Conservation (phyloP, 1,140 invertebrate species). For the Drosophila pachea region DNA sequence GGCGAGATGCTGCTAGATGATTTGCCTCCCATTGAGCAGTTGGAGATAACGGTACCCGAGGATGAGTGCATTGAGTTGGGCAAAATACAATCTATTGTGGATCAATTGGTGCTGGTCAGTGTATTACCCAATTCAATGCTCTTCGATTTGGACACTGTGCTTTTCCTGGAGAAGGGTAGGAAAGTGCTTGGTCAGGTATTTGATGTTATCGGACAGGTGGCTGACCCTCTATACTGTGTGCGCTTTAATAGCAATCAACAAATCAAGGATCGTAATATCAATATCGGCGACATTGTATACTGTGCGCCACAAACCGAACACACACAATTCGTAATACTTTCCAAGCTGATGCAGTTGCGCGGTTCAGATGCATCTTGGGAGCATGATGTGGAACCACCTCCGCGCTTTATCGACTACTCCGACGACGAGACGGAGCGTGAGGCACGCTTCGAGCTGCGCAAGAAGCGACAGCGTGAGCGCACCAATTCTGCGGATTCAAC, state of each 20-base stretch:
- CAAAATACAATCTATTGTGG: constrained; percentile 85
- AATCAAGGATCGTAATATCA: constrained; percentile 83
- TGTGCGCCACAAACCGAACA: constrained; percentile 87
- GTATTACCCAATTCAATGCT: constrained; percentile 85
- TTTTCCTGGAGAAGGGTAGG: constrained; percentile 88
- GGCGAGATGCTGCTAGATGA: constrained; percentile 81
- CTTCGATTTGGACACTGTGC: constrained; percentile 89
- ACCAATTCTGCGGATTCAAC: constrained; percentile 59
- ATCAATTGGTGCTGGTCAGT: constrained; percentile 87
- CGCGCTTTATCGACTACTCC: constrained; percentile 87
- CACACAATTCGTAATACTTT: constrained; percentile 87
- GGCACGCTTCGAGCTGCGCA: constrained; percentile 79
- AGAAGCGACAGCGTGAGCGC: constrained; percentile 55
- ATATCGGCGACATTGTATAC: constrained; percentile 85
- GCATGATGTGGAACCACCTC: constrained; percentile 89
- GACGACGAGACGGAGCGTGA: constrained; percentile 91
- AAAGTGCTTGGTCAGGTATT: constrained; percentile 89
- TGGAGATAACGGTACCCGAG: constrained; percentile 88
- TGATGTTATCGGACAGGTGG: constrained; percentile 92
- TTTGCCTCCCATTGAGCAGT: constrained; percentile 90
- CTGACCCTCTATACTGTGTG: constrained; percentile 88
- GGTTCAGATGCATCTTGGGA: constrained; percentile 91
- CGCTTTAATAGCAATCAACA: constrained; percentile 89
- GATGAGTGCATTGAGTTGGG: constrained; percentile 88
- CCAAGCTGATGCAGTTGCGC: constrained; percentile 86